phyloP scores from a whole-genome alignment of 2,888 invertebrate genomes.

The Nomada hirtipes region DNA sequence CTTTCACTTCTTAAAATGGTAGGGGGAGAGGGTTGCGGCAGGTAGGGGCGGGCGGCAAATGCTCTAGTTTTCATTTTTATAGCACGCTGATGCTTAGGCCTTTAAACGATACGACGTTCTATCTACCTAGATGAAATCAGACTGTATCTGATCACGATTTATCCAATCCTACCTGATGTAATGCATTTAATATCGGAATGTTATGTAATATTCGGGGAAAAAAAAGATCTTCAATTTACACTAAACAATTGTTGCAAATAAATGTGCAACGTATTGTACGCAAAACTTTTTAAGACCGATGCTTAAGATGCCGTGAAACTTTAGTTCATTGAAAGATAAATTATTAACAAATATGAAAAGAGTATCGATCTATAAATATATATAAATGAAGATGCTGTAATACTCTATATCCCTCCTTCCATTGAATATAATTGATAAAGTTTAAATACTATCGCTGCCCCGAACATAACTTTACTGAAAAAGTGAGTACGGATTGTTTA shows the following conservation, averaged over 20 bases:
- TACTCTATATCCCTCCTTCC: background rate
- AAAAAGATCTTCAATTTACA: background rate
- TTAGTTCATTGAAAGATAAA: background rate
- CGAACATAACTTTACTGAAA: conserved; percentile 6
- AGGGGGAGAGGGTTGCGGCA: conserved; percentile 64
- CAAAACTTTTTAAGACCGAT: too few relatives aligned
- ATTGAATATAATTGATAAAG: background rate
- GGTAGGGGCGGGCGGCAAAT: conserved; percentile 70
- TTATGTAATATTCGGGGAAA: conserved; percentile 14
- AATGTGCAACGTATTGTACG: background rate
- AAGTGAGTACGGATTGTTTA: conserved; percentile 41
- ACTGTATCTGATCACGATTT: conserved; percentile 38
- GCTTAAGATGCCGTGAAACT: background rate
- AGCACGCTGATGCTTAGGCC: conserved; percentile 60
- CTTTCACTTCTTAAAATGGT: conserved; percentile 77
- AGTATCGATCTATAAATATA: background rate
- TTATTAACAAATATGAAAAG: background rate
- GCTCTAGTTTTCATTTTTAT: conserved; percentile 77
- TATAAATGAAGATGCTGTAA: conserved; percentile 4
- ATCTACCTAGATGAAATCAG: conserved; percentile 35
- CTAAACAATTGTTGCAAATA: too few relatives aligned
- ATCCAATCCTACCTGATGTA: conserved; percentile 16
- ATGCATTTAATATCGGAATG: conserved; percentile 7
- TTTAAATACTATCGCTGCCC: background rate
- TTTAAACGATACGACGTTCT: conserved; percentile 58